Base-by-base conservation (phyloP, 2,888 invertebrate genomes). In the Helleia helle region DNA sequence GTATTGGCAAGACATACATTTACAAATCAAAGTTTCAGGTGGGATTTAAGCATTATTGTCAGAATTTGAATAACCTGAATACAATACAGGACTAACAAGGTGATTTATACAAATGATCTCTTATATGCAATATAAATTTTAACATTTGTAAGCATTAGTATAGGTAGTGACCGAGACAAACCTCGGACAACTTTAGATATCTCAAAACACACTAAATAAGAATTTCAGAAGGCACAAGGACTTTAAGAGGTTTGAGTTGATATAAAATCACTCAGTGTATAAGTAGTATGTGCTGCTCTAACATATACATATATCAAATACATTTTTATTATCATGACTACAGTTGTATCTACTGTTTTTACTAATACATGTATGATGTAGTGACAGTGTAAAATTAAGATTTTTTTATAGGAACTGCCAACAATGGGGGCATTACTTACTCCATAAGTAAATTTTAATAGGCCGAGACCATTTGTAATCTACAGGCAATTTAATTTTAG, bases 41-140 rank as follows among this genome's bases (percentile, higher is more conserved):
- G 71, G 71, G 72, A 61, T 56, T 52, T 50, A 51, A 56, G 56
- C 49, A 56, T 67, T 71, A 70, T 65, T 69, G 67, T 70, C 67
- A 46, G 47, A 52, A 58, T 57, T 60, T 46, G 38, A 29, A 14
- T 46, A 40, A 36, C 40, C 38, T 28, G 12, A 36, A 38, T 22
- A 41, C 28, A 41, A 39, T 29, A 41, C 44, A 46, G 30, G 42
- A 40, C 43, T 38, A 38, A 22, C 29, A 39, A 26, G 31, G 22
- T 34, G 40, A 41, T 40, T 18, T 38, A 14, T 37, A 40, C 14
- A 30, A 24, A 24, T 14, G 13, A 25, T 31, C 22, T 22, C 22
- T 37, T 26, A 12, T 15, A 30, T 15, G 30, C 31, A 31, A 30
- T 15, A 31, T 6, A 34, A 22, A 22, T 6, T 22, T 6, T 22